A percentile compares a stretch with the other conserved stretches of the same genome.
These are phyloP conservation scores for Virgularia gustaviana DNA, from an alignment of 92 coral and sea anemone genomes.

Conservation along the genomic window DNA sequence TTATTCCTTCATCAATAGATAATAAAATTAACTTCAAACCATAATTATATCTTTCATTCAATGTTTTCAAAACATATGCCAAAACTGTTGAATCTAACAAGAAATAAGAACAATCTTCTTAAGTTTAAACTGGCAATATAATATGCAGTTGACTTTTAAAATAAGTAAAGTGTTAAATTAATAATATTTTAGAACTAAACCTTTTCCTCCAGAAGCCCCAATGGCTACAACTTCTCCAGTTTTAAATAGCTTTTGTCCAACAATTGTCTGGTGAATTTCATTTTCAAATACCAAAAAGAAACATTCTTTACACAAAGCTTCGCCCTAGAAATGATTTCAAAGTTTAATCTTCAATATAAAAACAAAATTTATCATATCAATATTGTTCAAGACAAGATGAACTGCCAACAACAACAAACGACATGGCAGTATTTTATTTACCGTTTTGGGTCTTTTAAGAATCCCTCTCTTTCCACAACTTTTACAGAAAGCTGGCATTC, in stretches of 20 bases:
- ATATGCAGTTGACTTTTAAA: too few species aligned
- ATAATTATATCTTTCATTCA: slow-evolving; percentile 78
- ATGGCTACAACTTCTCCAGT: slow-evolving; percentile 86
- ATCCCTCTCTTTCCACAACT: slow-evolving; percentile 78
- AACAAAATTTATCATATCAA: neutral
- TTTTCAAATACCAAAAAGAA: slow-evolving; percentile 78
- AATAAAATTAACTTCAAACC: slow-evolving; percentile 71
- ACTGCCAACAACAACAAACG: neutral
- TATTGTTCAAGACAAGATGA: too few species aligned
- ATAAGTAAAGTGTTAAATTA: too few species aligned
- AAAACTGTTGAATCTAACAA: slow-evolving; percentile 84
- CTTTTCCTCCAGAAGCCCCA: slow-evolving; percentile 99
- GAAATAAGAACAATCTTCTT: neutral
- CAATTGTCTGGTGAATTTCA: slow-evolving; percentile 82
- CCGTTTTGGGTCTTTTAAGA: slow-evolving; percentile 96
- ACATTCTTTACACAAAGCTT: slow-evolving; percentile 83
- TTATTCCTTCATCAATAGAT: slow-evolving; percentile 95
- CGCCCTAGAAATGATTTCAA: slow-evolving; percentile 50
- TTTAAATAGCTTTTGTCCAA: slow-evolving; percentile 61
- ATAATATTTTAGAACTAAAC: slow-evolving; percentile 23
- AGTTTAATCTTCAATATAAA: neutral
- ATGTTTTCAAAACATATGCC: slow-evolving; percentile 83
- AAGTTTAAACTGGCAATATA: too few species aligned
- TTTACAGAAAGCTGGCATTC: slow-evolving; percentile 78
- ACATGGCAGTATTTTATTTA: slow-evolving; percentile 23